Base-by-base conservation (phyloP, 37 sponge, comb jelly and placozoan genomes). In the Hormiphora californensis region DNA sequence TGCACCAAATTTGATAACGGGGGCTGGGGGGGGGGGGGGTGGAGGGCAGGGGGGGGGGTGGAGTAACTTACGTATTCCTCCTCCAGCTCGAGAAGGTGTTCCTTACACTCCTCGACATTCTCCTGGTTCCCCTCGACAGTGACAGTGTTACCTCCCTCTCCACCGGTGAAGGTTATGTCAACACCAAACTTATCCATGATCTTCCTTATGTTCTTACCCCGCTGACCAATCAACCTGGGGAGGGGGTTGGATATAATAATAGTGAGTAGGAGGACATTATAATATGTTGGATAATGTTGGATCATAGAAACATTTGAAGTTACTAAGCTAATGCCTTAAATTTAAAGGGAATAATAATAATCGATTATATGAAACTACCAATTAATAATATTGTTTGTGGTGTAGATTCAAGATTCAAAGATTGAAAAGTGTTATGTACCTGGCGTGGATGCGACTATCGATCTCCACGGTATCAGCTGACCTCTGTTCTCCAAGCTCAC, bases 131-230 rank as follows among this genome's bases (percentile, higher is more conserved):
- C 95, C 11, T 88, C 89, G 28, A 95, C 78, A 25, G 90, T 85
- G 46, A 95, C 91, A 0, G 38, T 46, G 38, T 55, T 63, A n/a
- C 89, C 86, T 9, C 23, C 30, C 86, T 95, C 91, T 87, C 93
- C 95, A 33, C 63, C 67, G 28, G 95, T 90, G 85, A 95, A 95
- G 17, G 89, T 87, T 22, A 95, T 89, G 54, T 90, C 92, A 25
- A 95, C 95, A 27, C 73, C 54, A 63, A 85, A 93, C 54, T 88
- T 46, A 41, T 95, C 93, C 93, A 93, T 95, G 62, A 94, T 90
- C 87, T 95, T 95, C 59, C 87, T 87, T 44, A 93, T 91, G 68
- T 92, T 69, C 57, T 91, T 90, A 12, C 95, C 93, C 30, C 88
- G 86, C 23, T 89, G 86, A 4, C 93, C 93, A 61, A 93, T 95